Percentiles rank a stretch among this genome's conserved stretches.
Conservation (phyloP, 2,888 invertebrate species). For the Melanophora roralis region DNA sequence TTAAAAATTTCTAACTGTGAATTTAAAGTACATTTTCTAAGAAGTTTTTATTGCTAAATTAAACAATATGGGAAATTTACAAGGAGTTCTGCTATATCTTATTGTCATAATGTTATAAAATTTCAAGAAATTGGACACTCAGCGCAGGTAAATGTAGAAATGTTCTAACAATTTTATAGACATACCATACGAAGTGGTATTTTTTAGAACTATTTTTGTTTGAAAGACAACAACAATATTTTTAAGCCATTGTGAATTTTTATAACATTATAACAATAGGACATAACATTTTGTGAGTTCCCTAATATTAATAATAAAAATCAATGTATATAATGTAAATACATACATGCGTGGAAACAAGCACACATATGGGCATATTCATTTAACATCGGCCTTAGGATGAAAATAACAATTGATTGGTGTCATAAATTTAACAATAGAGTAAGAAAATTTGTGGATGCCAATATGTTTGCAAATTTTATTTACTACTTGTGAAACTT, state of each 20-base stretch:
- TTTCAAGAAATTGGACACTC: too few species aligned
- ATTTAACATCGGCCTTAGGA: conserved; percentile 6
- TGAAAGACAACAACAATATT: too few species aligned
- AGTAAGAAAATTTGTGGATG: background rate
- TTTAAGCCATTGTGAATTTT: too few species aligned
- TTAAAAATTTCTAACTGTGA: background rate
- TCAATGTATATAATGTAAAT: background rate
- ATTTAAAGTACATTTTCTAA: background rate
- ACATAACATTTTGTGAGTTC: too few species aligned
- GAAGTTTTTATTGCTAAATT: background rate
- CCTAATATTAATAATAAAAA: conserved; percentile 20
- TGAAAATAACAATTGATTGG: background rate
- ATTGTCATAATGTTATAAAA: too few species aligned
- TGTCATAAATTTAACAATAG: conserved; percentile 23
- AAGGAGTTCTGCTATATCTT: too few species aligned
- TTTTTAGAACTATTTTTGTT: too few species aligned
- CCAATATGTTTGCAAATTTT: conserved; percentile 16
- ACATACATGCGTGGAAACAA: background rate
- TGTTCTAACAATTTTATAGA: too few species aligned
- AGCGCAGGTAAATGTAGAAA: too few species aligned
- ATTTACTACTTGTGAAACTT: background rate
- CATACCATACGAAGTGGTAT: too few species aligned
- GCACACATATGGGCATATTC: too few species aligned
- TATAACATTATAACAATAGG: too few species aligned
- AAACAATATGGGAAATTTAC: background rate